Conservation (phyloP, 2,888 invertebrate genomes). For the Doris montereyensis region DNA sequence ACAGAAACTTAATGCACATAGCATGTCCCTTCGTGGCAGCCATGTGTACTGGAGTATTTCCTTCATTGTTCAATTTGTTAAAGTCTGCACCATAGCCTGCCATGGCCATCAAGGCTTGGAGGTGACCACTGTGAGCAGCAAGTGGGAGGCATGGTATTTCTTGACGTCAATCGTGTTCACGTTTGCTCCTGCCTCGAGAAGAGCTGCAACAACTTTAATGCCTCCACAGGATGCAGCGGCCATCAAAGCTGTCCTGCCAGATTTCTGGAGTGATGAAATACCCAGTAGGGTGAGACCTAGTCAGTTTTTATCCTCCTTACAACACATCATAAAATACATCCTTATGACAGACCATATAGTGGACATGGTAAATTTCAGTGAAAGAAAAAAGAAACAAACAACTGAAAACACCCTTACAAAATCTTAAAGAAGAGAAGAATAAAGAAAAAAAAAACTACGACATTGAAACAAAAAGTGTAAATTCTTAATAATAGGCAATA, state of each 20-base stretch:
- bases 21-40: conserved; percentile 69
- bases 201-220: conserved; percentile 66
- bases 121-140: conserved; percentile 70
- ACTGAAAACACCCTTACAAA: too few relatives aligned
- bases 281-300: background rate
- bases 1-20: conserved; percentile 70
- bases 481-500: too few relatives aligned
- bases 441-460: too few relatives aligned
- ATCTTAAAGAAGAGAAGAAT: too few relatives aligned
- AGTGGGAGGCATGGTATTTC: conserved; percentile 69
- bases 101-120: conserved; percentile 65
- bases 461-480: too few relatives aligned
- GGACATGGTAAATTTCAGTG: too few relatives aligned
- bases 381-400: too few relatives aligned
- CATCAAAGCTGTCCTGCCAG: conserved; percentile 70
- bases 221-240: conserved; percentile 70
- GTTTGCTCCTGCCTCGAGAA: conserved; percentile 64
- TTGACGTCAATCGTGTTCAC: conserved; percentile 62
- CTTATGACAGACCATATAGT: too few relatives aligned
- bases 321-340: too few relatives aligned
- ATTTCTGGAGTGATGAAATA: conserved; percentile 57
- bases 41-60: conserved; percentile 70
- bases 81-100: conserved; percentile 71
- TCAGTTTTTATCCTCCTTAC: too few relatives aligned
- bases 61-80: conserved; percentile 67